Base-by-base conservation (phyloP, 2,797 vertebrate genomes). In the Tympanoctomys barrerae region DNA sequence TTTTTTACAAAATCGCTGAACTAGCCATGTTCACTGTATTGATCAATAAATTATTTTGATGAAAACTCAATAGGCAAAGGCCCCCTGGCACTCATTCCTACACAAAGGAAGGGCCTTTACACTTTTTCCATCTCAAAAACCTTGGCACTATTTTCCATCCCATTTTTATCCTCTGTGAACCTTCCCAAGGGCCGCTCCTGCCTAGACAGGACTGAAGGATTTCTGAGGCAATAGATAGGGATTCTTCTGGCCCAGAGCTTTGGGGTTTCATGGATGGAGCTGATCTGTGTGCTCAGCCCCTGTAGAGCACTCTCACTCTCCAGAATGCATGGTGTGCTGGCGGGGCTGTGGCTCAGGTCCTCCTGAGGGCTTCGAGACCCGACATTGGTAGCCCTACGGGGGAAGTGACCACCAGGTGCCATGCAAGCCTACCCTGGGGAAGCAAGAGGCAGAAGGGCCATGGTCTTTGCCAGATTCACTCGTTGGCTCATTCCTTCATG, bases 41-140 rank as follows among this genome's bases (percentile, higher is more conserved):
- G 97, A 97, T 97, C 97, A 97, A 97, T 97, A 97, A 97, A 97
- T 97, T 97, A 97, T 92, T 96, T 91, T 96, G 96, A 97, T 97
- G 97, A 96, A 97, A 97, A 96, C 88, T 96, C 96, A 96, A 94
- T 96, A 92, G 95, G 77, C 93, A 89, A 14, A 89, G 96, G 81
- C 86, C 97, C 92, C 81, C 93, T 86, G 92, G 94, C 88, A 79
- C 87, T 94, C 71, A 21, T 96, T 96, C 66, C 82, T 83, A 75
- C 80, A 91, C 90, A 89, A 78, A 96, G 94, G 66, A 95, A 97
- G 82, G 79, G 39, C 66, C 68, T 89, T 39, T 64, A 57, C 1
- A 5, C 64, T 68, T 93, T 90, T 89, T 82, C 84, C 68, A 42
- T 94, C 81, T 97, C 93, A 62, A n/a, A 94, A 90, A 57, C 73